These are phyloP conservation scores for Theristicus caerulescens DNA, from an alignment of 2,113 vertebrate genomes.

Conservation along the genomic window DNA sequence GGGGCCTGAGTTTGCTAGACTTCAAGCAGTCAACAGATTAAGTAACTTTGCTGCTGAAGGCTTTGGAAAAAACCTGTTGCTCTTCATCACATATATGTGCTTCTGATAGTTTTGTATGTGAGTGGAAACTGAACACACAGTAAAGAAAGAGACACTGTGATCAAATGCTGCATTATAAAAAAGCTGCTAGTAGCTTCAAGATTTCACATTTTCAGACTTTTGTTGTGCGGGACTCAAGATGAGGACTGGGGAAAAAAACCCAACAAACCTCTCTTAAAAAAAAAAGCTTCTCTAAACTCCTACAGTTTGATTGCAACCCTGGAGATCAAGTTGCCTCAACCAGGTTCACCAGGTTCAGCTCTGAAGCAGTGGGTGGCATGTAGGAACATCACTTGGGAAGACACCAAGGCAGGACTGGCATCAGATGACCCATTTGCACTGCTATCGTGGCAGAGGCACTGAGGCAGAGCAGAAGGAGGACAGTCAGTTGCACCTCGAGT, in stretches of 20 bases:
- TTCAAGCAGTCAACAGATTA: background rate
- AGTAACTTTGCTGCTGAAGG: background rate
- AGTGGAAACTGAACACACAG: background rate
- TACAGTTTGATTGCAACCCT: background rate
- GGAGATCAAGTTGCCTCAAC: background rate
- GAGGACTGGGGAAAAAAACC: rapidly evolving
- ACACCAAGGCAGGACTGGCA: background rate
- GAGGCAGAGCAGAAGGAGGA: background rate
- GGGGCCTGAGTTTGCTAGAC: background rate
- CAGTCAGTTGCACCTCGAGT: background rate
- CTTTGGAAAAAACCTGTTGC: background rate
- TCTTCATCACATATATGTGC: background rate
- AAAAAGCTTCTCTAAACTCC: background rate
- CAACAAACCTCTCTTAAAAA: background rate
- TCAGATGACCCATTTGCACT: background rate
- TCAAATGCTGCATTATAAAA: background rate
- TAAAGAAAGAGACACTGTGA: background rate
- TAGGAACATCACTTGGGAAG: background rate
- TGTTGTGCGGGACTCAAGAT: background rate
- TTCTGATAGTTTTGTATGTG: background rate
- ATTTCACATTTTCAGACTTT: background rate
- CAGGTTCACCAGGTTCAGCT: background rate
- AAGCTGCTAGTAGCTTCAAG: background rate
- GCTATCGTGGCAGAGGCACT: background rate
- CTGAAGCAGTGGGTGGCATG: background rate